A percentile compares a stretch with the other conserved stretches of the same genome.
Evolutionary conservation across 2,113 vertebrate genomes (phyloP).

Genomic region (Progne subis): DNA sequence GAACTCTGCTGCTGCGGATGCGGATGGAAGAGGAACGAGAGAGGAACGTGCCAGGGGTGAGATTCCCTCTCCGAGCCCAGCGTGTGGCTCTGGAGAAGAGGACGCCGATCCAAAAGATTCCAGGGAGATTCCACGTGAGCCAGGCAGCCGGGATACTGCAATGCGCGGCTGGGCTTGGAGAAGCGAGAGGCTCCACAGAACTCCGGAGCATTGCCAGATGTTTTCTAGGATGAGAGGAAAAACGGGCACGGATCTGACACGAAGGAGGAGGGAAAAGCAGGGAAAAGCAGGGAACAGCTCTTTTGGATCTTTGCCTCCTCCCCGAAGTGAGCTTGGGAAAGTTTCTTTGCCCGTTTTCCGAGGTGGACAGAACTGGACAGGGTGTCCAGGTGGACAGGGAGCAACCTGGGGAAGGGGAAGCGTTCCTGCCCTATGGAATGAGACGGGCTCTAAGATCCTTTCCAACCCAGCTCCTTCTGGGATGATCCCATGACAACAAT

Average conservation of each 20-base stretch:
- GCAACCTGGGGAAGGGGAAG: neutral
- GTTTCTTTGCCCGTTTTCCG: fast-evolving
- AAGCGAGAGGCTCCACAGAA: neutral
- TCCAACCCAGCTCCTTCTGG: neutral
- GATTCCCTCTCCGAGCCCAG: neutral
- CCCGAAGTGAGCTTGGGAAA: neutral
- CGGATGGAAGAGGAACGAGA: fast-evolving
- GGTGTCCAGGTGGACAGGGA: too few species aligned
- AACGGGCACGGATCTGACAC: neutral
- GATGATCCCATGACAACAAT: neutral
- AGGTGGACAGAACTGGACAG: fast-evolving
- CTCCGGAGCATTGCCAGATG: neutral
- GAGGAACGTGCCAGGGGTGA: neutral
- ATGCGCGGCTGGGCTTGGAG: too few species aligned
- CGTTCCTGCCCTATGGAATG: neutral
- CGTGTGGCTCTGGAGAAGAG: neutral
- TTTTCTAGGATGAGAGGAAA: neutral
- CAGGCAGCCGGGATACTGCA: neutral
- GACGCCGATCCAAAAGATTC: neutral
- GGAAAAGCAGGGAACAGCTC: neutral
- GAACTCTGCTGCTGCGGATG: neutral
- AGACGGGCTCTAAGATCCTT: neutral
- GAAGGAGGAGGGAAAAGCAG: neutral
- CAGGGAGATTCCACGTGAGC: neutral
- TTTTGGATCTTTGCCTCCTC: neutral